A percentile compares a stretch with the other conserved stretches of the same genome.
Evolutionary conservation across 2,888 invertebrate species (phyloP).

Genomic region (Cosmorhoe ocellata): DNA sequence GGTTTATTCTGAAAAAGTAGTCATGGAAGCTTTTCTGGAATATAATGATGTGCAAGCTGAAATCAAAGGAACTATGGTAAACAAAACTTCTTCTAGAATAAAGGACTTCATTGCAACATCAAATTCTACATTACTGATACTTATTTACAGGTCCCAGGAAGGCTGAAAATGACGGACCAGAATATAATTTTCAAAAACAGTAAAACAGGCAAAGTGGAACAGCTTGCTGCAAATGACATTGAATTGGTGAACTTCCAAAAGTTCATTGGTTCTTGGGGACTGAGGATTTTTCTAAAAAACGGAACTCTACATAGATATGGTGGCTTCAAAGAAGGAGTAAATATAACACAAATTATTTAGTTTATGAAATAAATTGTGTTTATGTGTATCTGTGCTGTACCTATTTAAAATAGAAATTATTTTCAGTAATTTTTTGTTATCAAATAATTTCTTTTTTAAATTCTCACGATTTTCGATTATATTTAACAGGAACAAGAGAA

Average conservation of each 20-base stretch:
- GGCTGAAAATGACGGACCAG: slow-evolving; percentile 95
- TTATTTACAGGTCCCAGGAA: slow-evolving; percentile 89
- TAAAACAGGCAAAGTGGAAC: slow-evolving; percentile 98
- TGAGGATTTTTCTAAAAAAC: slow-evolving; percentile 94
- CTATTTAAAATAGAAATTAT: no score
- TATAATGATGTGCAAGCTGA: slow-evolving; percentile 93
- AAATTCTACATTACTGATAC: not conserved
- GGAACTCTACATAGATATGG: slow-evolving; percentile 95
- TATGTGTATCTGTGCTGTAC: no score
- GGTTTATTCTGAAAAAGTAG: not conserved
- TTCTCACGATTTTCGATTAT: not conserved
- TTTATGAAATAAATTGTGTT: no score
- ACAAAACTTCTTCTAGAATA: not conserved
- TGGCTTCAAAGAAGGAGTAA: slow-evolving; percentile 94
- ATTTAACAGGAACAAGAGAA: slow-evolving; percentile 92
- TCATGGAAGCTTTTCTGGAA: slow-evolving; percentile 90
- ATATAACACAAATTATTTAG: no score
- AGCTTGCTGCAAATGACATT: slow-evolving; percentile 91
- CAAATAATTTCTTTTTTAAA: not conserved
- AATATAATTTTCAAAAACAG: slow-evolving; percentile 96
- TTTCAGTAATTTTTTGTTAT: no score
- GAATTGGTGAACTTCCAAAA: slow-evolving; percentile 96
- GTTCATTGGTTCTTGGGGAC: slow-evolving; percentile 94
- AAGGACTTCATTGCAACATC: not conserved
- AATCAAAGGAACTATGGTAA: slow-evolving; percentile 93